phyloP scores from a whole-genome alignment of 2,797 vertebrate genomes.

The Hippoglossus hippoglossus region DNA sequence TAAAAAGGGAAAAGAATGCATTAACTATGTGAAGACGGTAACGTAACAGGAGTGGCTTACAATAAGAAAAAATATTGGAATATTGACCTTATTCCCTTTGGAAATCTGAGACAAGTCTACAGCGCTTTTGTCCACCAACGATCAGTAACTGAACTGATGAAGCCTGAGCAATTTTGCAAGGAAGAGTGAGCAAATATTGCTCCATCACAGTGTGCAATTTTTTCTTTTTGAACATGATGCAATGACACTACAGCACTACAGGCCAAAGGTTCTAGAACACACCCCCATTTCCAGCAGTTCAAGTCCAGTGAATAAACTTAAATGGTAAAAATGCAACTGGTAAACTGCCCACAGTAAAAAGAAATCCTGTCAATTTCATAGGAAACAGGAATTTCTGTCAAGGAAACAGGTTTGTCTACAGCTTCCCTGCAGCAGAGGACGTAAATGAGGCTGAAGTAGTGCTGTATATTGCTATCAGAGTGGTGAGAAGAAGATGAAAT shows the following conservation, averaged over 20 bases:
- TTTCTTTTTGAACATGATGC: constrained; percentile 34
- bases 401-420: neutral
- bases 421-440: neutral
- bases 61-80: constrained; percentile 22
- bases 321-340: neutral
- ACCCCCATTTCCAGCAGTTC: neutral
- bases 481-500: neutral
- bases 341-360: neutral
- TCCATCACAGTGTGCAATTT: constrained; percentile 71
- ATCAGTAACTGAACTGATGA: constrained; percentile 38
- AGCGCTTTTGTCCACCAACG: constrained; percentile 13
- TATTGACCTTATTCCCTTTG: constrained; percentile 48
- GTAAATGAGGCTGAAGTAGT: neutral
- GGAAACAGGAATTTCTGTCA: neutral
- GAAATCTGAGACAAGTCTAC: constrained; percentile 36
- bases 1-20: neutral
- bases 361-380: neutral
- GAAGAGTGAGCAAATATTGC: constrained; percentile 58
- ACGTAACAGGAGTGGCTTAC: constrained; percentile 40
- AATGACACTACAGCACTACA: constrained; percentile 26
- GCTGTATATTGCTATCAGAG: neutral
- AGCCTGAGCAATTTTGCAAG: constrained; percentile 54
- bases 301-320: neutral
- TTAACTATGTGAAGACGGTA: constrained; percentile 38
- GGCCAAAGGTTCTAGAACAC: constrained; percentile 5